Base-by-base conservation (phyloP, 2,797 vertebrate species). In the Notoglanidium macrostoma region DNA sequence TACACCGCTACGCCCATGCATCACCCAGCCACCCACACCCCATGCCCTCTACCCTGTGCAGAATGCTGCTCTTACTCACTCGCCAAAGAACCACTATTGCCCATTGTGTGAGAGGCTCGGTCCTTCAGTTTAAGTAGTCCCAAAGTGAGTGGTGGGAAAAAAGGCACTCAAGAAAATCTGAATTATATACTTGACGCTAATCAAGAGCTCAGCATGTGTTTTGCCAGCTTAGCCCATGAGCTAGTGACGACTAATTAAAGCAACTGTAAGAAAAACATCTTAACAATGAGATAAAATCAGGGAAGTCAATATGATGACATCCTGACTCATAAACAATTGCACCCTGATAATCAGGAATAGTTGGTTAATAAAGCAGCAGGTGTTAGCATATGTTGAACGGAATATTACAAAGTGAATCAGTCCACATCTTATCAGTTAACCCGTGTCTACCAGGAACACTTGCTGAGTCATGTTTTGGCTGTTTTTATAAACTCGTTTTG, bases 1-100 rank as follows among this genome's bases (percentile, higher is more conserved):
- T 93, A 91, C 91, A 85, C 92, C 90, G 90, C 90, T 90, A 92
- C 94, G 87, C 93, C 94, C 93, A 94, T 94, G 92, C 94, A 92
- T 90, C 86, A 72, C 92, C 87, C 92, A 90, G 82, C 90, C 89
- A 87, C 91, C 92, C 89, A 91, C 90, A 78, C 86, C 89, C 91
- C 90, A 90, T 91, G 90, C 83, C 77, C 93, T 93, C 91, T 83
- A 89, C 91, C 92, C 91, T 86, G 85, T 87, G 88, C 91, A 93
- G 93, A 95, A 94, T 93, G 89, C 90, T 76, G 89, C 88, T 67
- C 85, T 73, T 72, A 83, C 73, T 85, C 83, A 76, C 85, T 85
- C 72, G 26, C 63, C 83, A 74, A 78, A 87, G 65, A 83, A 88
- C 86, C 23, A 74, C 55, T 73, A 74, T 72, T 76, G 81, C 87